A percentile compares a stretch with the other conserved stretches of the same genome.
Evolutionary conservation across 2,113 vertebrate genomes (phyloP).

Genomic region (Actinemys pallida): DNA sequence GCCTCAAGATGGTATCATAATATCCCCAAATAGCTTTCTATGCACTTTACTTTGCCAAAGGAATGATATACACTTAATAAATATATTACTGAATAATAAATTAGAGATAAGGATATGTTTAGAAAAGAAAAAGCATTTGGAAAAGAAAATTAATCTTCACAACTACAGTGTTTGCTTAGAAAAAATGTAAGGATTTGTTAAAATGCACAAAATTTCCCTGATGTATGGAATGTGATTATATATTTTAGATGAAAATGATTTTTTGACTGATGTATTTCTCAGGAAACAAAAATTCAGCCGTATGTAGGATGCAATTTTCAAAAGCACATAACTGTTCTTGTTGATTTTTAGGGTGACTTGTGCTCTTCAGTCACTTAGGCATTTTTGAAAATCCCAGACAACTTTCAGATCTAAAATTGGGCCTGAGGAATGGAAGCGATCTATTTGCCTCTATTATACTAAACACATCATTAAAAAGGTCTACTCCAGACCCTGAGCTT

Average conservation of each 20-base stretch:
- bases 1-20: background rate
- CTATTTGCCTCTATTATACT: too few species aligned
- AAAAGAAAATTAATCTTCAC: background rate
- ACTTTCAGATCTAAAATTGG: too few species aligned
- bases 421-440: too few species aligned
- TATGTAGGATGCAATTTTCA: background rate
- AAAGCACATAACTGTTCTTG: background rate
- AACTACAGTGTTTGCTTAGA: background rate
- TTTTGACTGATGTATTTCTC: too few species aligned
- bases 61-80: background rate
- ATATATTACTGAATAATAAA: too few species aligned
- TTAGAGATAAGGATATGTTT: background rate
- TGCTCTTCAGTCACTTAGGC: background rate
- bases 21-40: background rate
- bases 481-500: background rate
- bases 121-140: background rate
- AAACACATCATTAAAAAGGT: too few species aligned
- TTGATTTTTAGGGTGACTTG: background rate
- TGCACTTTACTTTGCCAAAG: background rate
- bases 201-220: background rate
- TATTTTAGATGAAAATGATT: background rate
- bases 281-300: background rate
- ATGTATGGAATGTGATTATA: background rate
- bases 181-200: background rate
- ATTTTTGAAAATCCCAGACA: too few species aligned